Conservation (phyloP, 2,888 invertebrate genomes). For the Drepana falcataria region DNA sequence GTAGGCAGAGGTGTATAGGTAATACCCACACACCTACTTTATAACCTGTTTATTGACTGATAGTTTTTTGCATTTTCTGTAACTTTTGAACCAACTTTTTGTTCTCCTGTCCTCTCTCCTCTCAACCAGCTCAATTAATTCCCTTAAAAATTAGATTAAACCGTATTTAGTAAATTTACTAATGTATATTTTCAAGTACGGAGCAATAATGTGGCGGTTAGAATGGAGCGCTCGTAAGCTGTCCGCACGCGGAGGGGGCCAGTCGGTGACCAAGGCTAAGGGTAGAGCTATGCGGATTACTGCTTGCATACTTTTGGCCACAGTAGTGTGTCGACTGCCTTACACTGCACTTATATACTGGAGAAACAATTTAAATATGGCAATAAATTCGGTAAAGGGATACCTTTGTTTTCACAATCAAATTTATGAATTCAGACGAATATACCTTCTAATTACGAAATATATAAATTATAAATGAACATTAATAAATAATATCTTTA, state of each 20-base stretch:
- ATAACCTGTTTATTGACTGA: no score
- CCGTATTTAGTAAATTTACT: neutral
- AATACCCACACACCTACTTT: no score
- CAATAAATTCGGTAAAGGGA: conserved; percentile 63
- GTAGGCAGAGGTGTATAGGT: no score
- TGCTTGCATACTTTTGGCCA: conserved; percentile 83
- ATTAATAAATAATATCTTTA: no score
- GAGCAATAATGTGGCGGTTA: conserved; percentile 73
- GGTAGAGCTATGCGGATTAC: conserved; percentile 84
- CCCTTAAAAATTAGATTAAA: no score
- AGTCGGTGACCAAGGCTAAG: conserved; percentile 79
- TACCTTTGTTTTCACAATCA: neutral
- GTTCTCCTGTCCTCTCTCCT: no score
- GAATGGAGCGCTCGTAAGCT: conserved; percentile 82
- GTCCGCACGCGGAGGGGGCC: conserved; percentile 79
- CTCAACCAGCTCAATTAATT: no score
- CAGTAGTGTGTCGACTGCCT: conserved; percentile 84
- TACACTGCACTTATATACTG: conserved; percentile 85
- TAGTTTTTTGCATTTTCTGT: no score
- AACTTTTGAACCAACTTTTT: no score
- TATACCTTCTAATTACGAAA: no score
- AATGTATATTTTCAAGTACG: conserved; percentile 37
- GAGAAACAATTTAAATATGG: conserved; percentile 70
- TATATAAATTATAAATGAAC: no score
- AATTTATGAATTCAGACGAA: no score